Percentiles rank a stretch among this genome's conserved stretches.
Conservation (phyloP, 2,113 vertebrate species). For the Phylloscopus trochiloides region DNA sequence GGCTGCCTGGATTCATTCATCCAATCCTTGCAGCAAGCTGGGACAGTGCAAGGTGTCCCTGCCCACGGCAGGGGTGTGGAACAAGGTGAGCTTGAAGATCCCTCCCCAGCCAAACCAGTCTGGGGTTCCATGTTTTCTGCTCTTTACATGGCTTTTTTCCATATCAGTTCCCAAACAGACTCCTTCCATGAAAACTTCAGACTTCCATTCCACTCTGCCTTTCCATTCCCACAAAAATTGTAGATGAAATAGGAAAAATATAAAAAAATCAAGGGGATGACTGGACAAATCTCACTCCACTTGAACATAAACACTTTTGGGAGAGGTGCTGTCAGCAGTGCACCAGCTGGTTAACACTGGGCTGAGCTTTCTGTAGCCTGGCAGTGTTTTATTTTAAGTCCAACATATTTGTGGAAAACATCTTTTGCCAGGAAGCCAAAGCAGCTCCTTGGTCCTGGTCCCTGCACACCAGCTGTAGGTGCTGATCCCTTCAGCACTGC, state of each 20-base stretch:
- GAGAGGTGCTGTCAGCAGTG: background rate
- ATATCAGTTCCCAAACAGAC: background rate
- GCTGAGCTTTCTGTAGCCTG: background rate
- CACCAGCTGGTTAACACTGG: background rate
- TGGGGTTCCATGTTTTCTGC: background rate
- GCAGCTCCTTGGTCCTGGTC: background rate
- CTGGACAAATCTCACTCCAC: background rate
- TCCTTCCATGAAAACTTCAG: background rate
- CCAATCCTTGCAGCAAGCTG: background rate
- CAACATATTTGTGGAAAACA: background rate
- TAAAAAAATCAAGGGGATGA: background rate
- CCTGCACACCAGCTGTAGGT: background rate
- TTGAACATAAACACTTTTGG: background rate
- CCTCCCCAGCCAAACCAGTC: background rate
- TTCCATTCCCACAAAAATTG: background rate
- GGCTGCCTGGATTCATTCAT: rapidly evolving
- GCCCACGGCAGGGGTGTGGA: background rate
- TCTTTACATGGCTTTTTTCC: rapidly evolving
- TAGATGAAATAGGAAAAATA: background rate
- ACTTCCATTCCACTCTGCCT: background rate
- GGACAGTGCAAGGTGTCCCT: background rate
- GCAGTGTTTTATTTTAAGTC: background rate
- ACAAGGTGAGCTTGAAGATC: background rate
- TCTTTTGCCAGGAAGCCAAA: background rate
- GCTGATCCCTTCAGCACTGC: background rate